Base-by-base conservation (phyloP, 2,888 invertebrate species). In the Arctia plantaginis region DNA sequence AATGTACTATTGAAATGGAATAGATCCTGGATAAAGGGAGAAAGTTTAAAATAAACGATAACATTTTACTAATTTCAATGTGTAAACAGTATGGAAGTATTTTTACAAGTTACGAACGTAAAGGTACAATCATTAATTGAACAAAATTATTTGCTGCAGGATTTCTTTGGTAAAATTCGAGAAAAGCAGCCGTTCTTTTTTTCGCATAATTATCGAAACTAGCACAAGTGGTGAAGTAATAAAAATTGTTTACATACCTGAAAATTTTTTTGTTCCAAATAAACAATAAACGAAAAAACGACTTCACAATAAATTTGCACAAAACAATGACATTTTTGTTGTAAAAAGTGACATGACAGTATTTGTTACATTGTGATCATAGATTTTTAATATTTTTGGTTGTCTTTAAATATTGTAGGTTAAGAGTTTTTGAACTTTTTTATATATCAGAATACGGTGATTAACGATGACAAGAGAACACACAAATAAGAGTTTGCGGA, bases 251-350 rank as follows among this genome's bases (percentile, higher is more conserved):
- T 39, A 81, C 81, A 1, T 77, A 83, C 83, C 78, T 78, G 44
- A 23, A 62, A 41, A 68, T 51, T 44, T 66, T 75, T 75, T 78
- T 66, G 66, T 70, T 33, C 64, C 65, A 64, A 69, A 77, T 66
- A 76, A 68, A 69, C 65, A 71, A 47, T 74, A 76, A 75, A 71
- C 39, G 69, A 71, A n/a, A n/a, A 76, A 71, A 80, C 74, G 67
- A 64, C 68, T 78, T 84, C 78, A 87, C 86, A 79, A 79, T 84
- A 86, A 87, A 84, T 87, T 87, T 79, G 76, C 66, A 68, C 72
- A 76, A 35, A 77, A 74, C 78, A 80, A 78, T 77, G 80, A 77
- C 82, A 86, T 86, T 73, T 81, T 87, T 72, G 67, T 69, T 20
- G 71, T 69, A 44, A 30, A 64, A 69, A 35, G 64, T 44, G 62